Conservation (phyloP, 2,797 vertebrate species). For the Paramormyrops hopkinsi region DNA sequence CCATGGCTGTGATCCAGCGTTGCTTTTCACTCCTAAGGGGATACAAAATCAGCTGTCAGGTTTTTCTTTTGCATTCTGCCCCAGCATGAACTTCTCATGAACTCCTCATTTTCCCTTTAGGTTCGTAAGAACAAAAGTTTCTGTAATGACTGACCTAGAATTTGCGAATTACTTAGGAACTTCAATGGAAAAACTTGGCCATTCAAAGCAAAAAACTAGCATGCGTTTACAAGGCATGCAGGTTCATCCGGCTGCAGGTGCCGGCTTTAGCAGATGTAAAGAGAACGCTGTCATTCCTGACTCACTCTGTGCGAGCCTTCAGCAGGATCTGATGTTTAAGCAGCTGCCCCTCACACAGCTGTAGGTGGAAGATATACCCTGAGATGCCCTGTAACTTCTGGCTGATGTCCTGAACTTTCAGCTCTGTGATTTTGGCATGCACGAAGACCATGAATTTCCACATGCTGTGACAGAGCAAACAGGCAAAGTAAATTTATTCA, state of each 20-base stretch:
- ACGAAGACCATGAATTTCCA: conserved; percentile 85
- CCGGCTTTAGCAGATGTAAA: background rate
- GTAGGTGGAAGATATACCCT: conserved; percentile 82
- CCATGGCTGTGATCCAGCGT: conserved; percentile 86
- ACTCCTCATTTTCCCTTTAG: background rate
- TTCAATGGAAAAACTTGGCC: background rate
- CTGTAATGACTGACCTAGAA: background rate
- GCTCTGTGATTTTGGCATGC: conserved; percentile 73
- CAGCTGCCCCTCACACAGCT: conserved; percentile 73
- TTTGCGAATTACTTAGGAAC: background rate
- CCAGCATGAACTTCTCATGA: background rate
- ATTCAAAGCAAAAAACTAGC: background rate
- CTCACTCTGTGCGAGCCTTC: conserved; percentile 80
- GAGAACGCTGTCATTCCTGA: background rate
- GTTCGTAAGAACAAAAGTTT: background rate
- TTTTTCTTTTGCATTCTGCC: background rate
- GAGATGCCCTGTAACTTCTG: conserved; percentile 80
- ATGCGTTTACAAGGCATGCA: background rate
- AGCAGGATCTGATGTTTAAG: conserved; percentile 83
- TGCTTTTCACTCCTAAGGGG: conserved; percentile 76
- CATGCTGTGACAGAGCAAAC: conserved; percentile 51
- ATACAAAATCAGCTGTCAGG: conserved; percentile 9
- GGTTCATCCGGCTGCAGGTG: background rate
- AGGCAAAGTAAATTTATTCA: background rate
- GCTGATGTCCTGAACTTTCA: conserved; percentile 83